Base-by-base conservation (phyloP, 1,140 invertebrate genomes). In the Heliconius hewitsoni region DNA sequence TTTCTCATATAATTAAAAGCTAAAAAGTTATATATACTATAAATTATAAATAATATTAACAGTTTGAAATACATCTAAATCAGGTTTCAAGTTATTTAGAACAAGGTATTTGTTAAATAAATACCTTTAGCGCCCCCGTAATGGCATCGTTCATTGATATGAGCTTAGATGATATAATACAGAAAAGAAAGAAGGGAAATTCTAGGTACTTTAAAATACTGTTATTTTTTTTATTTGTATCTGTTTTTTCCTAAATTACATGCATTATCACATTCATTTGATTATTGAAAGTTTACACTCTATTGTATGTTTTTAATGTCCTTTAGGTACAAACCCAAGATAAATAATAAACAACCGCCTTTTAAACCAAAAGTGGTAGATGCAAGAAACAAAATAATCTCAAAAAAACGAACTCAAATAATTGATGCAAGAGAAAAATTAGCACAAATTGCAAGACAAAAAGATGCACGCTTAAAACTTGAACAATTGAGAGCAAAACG, bases 391-490 rank as follows among this genome's bases (percentile, higher is more conserved):
- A 96, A 96, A 92, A 97, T 97, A 75, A 96, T 97, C 83, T 95
- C 96, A 71, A 96, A 96, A 81, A 96, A 96, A 83, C 93, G 96
- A 46, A 95, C 95, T 71, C 96, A 96, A 81, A 94, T 97, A 52
- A 95, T 94, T 6, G 96, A 97, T 94, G 96, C 96, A 2, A 90
- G 96, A 79, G 96, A 97, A 83, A 96, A 96, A 86, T 89, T 97
- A 39, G 95, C 95, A 30, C 95, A 96, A 90, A 94, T 96, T 78
- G 96, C 96, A 5, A 96, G 96, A 84, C 96, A 96, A 81, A 96
- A 95, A 75, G 96, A 97, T 93, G 96, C 96, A 37, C 91, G 96
- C 79, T 87, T 96, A 23, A 96, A 96, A 85, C 89, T 97, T 39
- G 95, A 96, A 71, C 95, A 96, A 85, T 85, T 96, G 37, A 90